A percentile compares a stretch with the other conserved stretches of the same genome.
Evolutionary conservation across 2,888 invertebrate species (phyloP).

Genomic region (Oxyteleia sp.): DNA sequence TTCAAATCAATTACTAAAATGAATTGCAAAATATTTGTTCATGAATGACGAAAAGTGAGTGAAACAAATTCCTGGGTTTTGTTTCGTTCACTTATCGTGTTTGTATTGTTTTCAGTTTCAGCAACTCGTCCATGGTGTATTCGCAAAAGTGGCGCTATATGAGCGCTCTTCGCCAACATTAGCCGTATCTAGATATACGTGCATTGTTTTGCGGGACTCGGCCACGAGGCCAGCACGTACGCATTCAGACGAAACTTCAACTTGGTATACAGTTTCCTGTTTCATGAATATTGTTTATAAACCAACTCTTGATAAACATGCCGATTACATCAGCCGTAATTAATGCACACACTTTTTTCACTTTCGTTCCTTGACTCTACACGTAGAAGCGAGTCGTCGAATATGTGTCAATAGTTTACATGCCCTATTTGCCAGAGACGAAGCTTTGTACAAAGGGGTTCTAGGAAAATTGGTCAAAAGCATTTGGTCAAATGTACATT

Average conservation of each 20-base stretch:
- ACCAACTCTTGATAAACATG: constrained; percentile 27
- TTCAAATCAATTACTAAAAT: background rate
- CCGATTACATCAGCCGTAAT: constrained; percentile 33
- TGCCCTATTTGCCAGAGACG: background rate
- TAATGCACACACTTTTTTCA: constrained; percentile 24
- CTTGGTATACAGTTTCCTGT: constrained; percentile 76
- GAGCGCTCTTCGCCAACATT: constrained; percentile 51
- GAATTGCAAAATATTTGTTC: constrained; percentile 5
- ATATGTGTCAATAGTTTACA: background rate
- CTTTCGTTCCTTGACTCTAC: background rate
- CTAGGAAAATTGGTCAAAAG: too few relatives aligned
- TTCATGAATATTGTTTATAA: constrained; percentile 68
- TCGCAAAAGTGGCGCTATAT: constrained; percentile 49
- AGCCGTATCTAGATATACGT: constrained; percentile 53
- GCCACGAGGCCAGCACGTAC: constrained; percentile 63
- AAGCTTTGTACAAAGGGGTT: background rate
- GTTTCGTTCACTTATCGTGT: constrained; percentile 16
- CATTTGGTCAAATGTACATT: too few relatives aligned
- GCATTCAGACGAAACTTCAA: constrained; percentile 59
- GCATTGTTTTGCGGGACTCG: constrained; percentile 55
- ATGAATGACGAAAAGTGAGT: constrained; percentile 20
- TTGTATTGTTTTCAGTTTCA: constrained; percentile 44
- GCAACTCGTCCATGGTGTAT: constrained; percentile 18
- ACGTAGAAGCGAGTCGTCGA: background rate
- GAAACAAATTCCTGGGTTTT: constrained; percentile 17